These are phyloP conservation scores for Nipponia nippon DNA, from an alignment of 2,113 vertebrate species.

Conservation along the genomic window DNA sequence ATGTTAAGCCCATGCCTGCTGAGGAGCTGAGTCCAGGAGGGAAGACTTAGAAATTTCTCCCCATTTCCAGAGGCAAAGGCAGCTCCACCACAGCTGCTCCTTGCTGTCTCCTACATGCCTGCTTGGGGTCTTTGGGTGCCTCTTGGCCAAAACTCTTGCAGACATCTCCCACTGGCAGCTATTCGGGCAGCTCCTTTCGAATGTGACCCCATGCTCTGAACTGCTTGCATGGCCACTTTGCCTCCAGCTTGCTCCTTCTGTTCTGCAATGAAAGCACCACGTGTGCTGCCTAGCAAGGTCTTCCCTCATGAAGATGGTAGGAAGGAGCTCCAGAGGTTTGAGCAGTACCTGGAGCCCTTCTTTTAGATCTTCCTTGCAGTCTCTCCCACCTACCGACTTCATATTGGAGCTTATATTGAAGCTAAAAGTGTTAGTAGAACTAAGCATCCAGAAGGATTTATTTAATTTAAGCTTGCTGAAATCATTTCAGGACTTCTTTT, in stretches of 20 bases:
- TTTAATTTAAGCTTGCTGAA: background rate
- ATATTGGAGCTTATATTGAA: background rate
- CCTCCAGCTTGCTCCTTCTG: background rate
- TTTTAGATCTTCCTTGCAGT: background rate
- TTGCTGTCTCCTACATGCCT: accelerated
- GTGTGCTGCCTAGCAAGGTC: background rate
- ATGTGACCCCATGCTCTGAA: accelerated
- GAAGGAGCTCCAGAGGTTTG: background rate
- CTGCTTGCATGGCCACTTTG: background rate
- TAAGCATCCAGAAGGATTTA: background rate
- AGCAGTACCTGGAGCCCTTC: background rate
- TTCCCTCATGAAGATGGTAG: background rate
- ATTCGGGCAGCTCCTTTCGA: background rate
- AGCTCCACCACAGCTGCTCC: background rate
- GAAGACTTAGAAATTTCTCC: background rate
- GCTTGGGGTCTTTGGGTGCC: accelerated
- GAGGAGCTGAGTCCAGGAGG: background rate
- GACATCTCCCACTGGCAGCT: background rate
- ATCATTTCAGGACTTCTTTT: background rate
- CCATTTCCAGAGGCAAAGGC: background rate
- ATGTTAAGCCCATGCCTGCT: background rate
- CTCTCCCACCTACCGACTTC: background rate
- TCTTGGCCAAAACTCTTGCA: background rate
- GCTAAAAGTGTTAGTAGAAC: background rate
- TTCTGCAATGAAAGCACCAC: background rate